These are phyloP conservation scores for Leuctra nigra DNA, from an alignment of 2,888 invertebrate species.

Conservation along the genomic window DNA sequence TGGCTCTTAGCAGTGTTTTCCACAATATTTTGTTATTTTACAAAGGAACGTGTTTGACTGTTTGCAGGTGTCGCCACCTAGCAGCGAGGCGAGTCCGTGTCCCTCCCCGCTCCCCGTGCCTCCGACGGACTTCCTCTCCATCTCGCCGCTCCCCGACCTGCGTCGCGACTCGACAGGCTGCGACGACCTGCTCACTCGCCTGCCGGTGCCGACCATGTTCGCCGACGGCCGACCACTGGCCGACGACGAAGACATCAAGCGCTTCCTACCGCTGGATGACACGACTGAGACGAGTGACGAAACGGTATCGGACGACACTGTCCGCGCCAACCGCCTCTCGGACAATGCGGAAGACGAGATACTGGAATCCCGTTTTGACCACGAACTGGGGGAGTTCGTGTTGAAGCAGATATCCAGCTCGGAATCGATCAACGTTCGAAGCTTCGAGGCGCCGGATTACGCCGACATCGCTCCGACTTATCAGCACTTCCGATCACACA, in stretches of 20 bases:
- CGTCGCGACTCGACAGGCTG: constrained; percentile 51
- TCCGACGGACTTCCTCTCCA: constrained; percentile 33
- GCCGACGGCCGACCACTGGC: constrained; percentile 56
- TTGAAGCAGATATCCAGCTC: constrained; percentile 8
- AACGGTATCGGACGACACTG: no score
- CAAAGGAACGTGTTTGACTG: no score
- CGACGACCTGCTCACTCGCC: constrained; percentile 47
- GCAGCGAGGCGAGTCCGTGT: background rate
- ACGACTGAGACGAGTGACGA: no score
- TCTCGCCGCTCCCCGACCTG: constrained; percentile 60
- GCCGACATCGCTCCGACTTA: background rate
- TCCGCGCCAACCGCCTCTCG: background rate
- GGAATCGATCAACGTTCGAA: constrained; percentile 6
- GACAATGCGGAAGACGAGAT: constrained; percentile 7
- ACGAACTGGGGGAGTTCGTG: constrained; percentile 1
- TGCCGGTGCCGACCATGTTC: constrained; percentile 76
- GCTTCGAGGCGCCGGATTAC: constrained; percentile 6
- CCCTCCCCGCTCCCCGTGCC: constrained; percentile 16
- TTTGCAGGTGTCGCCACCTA: background rate
- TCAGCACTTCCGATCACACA: background rate
- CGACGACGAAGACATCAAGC: constrained; percentile 33
- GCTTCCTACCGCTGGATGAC: constrained; percentile 37
- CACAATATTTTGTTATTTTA: no score
- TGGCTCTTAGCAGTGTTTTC: no score
- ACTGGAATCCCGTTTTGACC: constrained; percentile 4